These are phyloP conservation scores for Scaptodrosophila latifasciaeformis DNA, from an alignment of 2,888 invertebrate species.

Conservation along the genomic window DNA sequence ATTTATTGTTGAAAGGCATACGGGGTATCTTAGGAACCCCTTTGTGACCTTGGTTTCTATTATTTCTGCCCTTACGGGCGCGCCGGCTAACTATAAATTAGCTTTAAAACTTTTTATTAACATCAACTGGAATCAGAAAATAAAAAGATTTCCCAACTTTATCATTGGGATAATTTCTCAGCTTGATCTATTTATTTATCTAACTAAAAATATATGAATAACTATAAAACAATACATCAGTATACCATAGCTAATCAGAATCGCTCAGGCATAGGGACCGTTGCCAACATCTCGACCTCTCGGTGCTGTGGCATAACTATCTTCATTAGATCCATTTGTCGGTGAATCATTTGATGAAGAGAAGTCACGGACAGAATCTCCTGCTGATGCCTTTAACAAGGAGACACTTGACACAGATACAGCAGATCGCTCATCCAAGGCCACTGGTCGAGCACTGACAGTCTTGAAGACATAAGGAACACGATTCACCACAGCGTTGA, in stretches of 20 bases:
- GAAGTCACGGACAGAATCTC: background rate
- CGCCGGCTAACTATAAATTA: too few relatives aligned
- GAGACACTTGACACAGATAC: background rate
- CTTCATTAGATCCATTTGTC: conserved; percentile 7
- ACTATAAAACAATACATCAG: conserved; percentile 24
- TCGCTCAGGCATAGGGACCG: conserved; percentile 41
- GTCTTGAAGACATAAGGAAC: conserved; percentile 67
- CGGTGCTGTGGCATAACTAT: conserved; percentile 45
- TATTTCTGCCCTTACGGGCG: too few relatives aligned
- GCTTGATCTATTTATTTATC: conserved; percentile 2
- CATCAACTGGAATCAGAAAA: too few relatives aligned
- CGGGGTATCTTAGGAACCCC: too few relatives aligned
- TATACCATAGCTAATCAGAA: conserved; percentile 14
- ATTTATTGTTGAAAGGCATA: too few relatives aligned
- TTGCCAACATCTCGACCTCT: conserved; percentile 24
- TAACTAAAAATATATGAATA: conserved; percentile 37
- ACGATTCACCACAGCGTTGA: conserved; percentile 77
- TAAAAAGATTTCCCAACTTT: too few relatives aligned
- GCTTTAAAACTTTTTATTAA: too few relatives aligned
- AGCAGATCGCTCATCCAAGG: conserved; percentile 30
- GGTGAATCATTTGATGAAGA: background rate
- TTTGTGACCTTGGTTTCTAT: too few relatives aligned
- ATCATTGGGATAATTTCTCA: background rate
- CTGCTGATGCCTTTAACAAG: background rate
- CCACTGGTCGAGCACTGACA: conserved; percentile 15